Evolutionary conservation across 2,888 invertebrate species (phyloP), one percentile per base, ranked within the genome.

Genomic region (Entomobrya multifasciata): DNA sequence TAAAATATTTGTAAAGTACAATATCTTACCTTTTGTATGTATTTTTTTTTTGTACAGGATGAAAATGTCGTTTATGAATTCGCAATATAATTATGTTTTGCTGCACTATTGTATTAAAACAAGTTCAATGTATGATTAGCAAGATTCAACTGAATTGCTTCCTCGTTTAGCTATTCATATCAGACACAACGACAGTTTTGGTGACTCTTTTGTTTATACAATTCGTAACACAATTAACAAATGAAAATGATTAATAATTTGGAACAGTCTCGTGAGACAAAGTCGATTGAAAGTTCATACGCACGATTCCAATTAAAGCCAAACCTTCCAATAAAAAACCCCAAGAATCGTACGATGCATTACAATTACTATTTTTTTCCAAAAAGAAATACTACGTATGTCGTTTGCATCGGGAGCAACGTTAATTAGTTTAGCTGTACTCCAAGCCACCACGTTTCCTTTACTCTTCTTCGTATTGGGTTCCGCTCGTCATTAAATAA

Each of bases 311-410:
- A 72, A 72, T 72, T 72, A 72, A 72, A 72, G 70, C 70, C 70
- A 72, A 72, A 72, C 70, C 70, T 72, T 25, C 70, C 70, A 72
- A 72, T 72, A 47, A 47, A 72, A 67, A 72, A 47, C 49, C 49
- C 47, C 20, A 47, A 10, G 70, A 6, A 22, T 25, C 27, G 27
- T 49, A 72, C 27, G 70, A 65, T 65, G 70, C 22, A 72, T 72
- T 49, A 72, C 49, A 72, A 72, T 67, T 72, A 72, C 15, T 36
- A 36, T 36, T 6, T 36, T 6, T 36, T 36, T 36, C 8, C 5
- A 36, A 41, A 4, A 47, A 72, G 47, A 72, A 72, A 72, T 72
- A 72, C 47, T 47, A 72, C 36, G 8, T 8, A n/a, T 49, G 70
- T 15, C 25, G 15, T 49, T 72, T 72, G 15, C 47, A 72, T 25